A percentile compares a stretch with the other conserved stretches of the same genome.
Conservation (phyloP, 2,113 vertebrate species). For the Arothron firmamentum region DNA sequence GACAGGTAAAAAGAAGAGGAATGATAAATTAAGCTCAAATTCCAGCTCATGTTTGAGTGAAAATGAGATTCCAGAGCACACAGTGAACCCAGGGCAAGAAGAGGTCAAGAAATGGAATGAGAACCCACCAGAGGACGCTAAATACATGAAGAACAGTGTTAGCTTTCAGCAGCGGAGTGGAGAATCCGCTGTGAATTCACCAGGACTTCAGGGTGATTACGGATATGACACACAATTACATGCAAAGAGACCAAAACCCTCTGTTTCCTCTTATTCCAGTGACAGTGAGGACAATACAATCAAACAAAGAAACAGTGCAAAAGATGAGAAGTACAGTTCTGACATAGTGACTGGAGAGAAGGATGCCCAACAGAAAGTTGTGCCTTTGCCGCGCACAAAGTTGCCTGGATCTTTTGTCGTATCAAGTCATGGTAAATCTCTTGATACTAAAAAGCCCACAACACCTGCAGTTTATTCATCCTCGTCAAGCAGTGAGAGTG, state of each 20-base stretch:
- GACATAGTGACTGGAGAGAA: neutral
- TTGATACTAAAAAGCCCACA: neutral
- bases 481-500: constrained; percentile 44
- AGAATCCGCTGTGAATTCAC: neutral
- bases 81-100: constrained; percentile 47
- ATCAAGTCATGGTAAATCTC: neutral
- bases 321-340: neutral
- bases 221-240: neutral
- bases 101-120: constrained; percentile 3
- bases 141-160: neutral
- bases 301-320: constrained; percentile 1
- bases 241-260: constrained; percentile 5
- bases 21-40: constrained; percentile 35
- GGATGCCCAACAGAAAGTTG: constrained; percentile 5
- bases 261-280: constrained; percentile 29
- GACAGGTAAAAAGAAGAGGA: constrained; percentile 18
- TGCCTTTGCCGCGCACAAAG: constrained; percentile 9
- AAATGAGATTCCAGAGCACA: constrained; percentile 52
- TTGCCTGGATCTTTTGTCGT: neutral
- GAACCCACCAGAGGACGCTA: neutral
- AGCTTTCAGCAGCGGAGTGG: neutral
- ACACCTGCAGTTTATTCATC: constrained; percentile 3
- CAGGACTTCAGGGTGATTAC: neutral
- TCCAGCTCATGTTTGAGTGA: constrained; percentile 59
- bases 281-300: constrained; percentile 22